Conservation (phyloP, 2,888 invertebrate genomes). For the Ganaspis brasiliensis region DNA sequence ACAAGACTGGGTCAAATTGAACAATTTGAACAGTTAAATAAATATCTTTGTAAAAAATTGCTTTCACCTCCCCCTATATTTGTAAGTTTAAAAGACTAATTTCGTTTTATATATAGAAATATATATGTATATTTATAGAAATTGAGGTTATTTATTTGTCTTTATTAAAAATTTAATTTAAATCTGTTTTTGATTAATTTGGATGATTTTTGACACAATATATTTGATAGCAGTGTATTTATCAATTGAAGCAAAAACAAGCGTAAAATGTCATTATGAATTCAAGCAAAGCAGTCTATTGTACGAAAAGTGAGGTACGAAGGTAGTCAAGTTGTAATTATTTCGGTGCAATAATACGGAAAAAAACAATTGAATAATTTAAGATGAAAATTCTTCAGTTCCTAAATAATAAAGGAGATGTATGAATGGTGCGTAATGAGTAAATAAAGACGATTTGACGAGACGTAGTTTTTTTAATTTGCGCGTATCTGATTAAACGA, state of each 20-base stretch:
- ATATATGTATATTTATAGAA: constrained; percentile 1
- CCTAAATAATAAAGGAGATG: constrained; percentile 52
- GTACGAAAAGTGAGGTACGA: neutral
- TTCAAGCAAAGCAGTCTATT: neutral
- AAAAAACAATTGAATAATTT: constrained; percentile 51
- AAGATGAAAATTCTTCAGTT: constrained; percentile 57
- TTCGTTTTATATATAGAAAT: neutral
- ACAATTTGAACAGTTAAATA: too few relatives aligned
- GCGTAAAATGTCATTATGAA: constrained; percentile 23
- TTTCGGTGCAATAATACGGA: constrained; percentile 73
- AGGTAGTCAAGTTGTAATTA: constrained; percentile 43
- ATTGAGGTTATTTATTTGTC: neutral
- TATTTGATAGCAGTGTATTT: neutral
- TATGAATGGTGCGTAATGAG: constrained; percentile 1
- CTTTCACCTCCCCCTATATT: too few relatives aligned
- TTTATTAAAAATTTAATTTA: neutral
- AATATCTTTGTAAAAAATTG: too few relatives aligned
- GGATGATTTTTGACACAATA: neutral
- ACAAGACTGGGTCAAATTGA: too few relatives aligned
- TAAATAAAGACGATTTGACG: constrained; percentile 21
- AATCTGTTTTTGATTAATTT: neutral
- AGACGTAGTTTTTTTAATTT: constrained; percentile 56
- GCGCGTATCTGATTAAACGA: constrained; percentile 32
- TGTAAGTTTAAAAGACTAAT: neutral
- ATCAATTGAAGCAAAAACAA: neutral